Base-by-base conservation (phyloP, 2,888 invertebrate species). In the Caenorhabditis virilis region DNA sequence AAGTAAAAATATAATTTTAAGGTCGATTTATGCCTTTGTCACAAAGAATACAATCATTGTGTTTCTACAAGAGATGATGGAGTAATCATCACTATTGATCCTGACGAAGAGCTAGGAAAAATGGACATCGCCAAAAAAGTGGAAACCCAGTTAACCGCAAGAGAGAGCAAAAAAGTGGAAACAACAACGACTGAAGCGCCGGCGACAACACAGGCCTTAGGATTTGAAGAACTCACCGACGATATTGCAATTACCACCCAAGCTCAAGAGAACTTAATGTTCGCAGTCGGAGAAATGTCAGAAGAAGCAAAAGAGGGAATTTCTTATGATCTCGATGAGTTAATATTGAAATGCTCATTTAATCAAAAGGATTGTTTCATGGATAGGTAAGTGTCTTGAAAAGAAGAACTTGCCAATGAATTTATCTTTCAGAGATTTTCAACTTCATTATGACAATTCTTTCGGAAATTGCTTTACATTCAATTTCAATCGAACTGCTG, bases 381-480 rank as follows among this genome's bases (percentile, higher is more conserved):
- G 58, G 69, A 76, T 26, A 68, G 72, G 81, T 82, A 25, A 49
- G 65, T 16, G 11, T 2, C 15, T 55, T 11, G 25, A 26, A 46
- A 27, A 30, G n/a, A n/a, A n/a, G n/a, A n/a, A n/a, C n/a, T 26
- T 52, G 18, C 26, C 33, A n/a, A 22, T 13, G 11, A 38, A n/a
- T n/a, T n/a, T n/a, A n/a, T n/a, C n/a, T 33, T 45, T 42, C 55
- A 78, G 79, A 36, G 82, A 82, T 45, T 82, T 82, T 65, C 72
- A 69, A 27, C 71, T 76, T 13, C 77, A 78, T 53, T 82, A 82
- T 42, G 82, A 82, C 46, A 78, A 80, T 41, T 79, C 80, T 0
- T 82, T 79, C 38, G 81, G 82, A 1, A 82, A 82, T 56, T 82
- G 82, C 56, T 82, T 65, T 62, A 82, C 82, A 16, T 82, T 82